Percentiles rank a stretch among this genome's conserved stretches.
Evolutionary conservation across 2,113 vertebrate species (phyloP).

Genomic region (Hyla sarda): DNA sequence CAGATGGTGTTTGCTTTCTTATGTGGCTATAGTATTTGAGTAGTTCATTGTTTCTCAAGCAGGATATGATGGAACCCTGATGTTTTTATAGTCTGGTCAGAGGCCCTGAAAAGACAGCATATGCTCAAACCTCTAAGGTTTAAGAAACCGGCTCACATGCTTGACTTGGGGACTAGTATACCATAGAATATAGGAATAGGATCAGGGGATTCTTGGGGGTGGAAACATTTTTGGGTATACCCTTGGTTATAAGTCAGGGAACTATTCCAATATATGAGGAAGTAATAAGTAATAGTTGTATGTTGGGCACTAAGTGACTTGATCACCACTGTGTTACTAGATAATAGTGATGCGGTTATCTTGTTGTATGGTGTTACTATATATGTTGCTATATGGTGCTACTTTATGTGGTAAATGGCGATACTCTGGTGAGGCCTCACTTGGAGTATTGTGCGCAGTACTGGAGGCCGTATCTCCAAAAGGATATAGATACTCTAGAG

Average conservation of each 20-base stretch:
- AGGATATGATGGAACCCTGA: too few species aligned
- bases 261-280: neutral
- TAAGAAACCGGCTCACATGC: neutral
- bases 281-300: neutral
- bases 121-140: neutral
- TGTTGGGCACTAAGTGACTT: neutral
- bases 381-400: too few species aligned
- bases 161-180: neutral
- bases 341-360: neutral
- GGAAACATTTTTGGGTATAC: neutral
- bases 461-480: too few species aligned
- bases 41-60: too few species aligned
- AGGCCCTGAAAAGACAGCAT: too few species aligned
- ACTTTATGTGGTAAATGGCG: too few species aligned
- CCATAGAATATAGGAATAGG: neutral
- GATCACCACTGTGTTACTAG: neutral
- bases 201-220: neutral
- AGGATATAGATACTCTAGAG: too few species aligned
- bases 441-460: too few species aligned
- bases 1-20: neutral
- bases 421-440: too few species aligned
- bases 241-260: neutral
- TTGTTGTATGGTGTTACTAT: too few species aligned
- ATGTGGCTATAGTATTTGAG: too few species aligned
- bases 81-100: too few species aligned